Base-by-base conservation (phyloP, 2,797 vertebrate species). In the Argya squamiceps region DNA sequence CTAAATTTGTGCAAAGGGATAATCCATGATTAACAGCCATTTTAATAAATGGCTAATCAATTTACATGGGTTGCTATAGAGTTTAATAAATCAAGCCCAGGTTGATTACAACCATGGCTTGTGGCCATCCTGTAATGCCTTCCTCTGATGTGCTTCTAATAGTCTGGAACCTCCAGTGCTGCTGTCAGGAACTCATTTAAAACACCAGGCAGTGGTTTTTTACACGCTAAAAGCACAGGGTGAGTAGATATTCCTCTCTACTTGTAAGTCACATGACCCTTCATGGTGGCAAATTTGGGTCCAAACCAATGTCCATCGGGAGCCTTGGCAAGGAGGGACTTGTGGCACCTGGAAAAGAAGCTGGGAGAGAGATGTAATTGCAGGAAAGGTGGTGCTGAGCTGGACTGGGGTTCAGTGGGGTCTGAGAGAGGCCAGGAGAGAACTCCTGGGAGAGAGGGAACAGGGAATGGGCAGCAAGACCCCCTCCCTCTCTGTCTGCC, bases 91-190 rank as follows among this genome's bases (percentile, higher is more conserved):
- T 95, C 95, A 96, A 80, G 69, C 1, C 14, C 49, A 34, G 75
- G 60, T 53, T 93, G 96, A 87, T 97, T 87, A 87, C 39, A 74
- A 27, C 75, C 56, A 53, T 95, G 94, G 93, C 91, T 95, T 64
- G 64, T 52, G 75, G 94, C 95, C 95, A 95, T 73, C 47, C 69
- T 50, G 34, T 78, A 94, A 93, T 95, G 69, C 89, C 78, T 77
- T 83, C 70, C 88, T 92, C 81, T 93, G 94, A 97, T 96, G 92
- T 64, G 58, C 93, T 96, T 95, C 89, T 94, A 89, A 96, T 95
- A 90, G 90, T 84, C 77, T 94, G 93, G 37, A 84, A 49, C 60
- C 88, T 92, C 81, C 71, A 23, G 37, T 67, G 6, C 81, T 64
- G 86, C 84, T 93, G 91, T 94, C 53, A 23, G 87, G 75, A 95